Base-by-base conservation (phyloP, 1,140 invertebrate species). In the Solenopsis fugax region DNA sequence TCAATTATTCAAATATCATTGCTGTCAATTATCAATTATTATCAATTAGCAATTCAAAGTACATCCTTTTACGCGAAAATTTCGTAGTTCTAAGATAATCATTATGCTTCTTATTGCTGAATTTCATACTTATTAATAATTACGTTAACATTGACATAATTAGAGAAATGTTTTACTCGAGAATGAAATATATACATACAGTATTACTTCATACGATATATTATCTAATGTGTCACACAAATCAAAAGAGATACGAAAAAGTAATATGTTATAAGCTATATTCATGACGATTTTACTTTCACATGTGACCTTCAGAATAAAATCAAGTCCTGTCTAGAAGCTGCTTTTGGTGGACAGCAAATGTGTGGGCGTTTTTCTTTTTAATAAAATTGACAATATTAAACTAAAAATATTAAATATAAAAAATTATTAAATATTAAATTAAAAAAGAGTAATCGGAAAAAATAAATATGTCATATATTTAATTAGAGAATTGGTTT, bases 251-350 rank as follows among this genome's bases (percentile, higher is more conserved):
- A 81, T 56, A 29, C 9, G 2, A 52, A 71, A 69, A 21, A 50
- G 24, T 37, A 60, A 48, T 16, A n/a, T 7, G 0, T 41, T 1
- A 52, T 72, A 82, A 84, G 18, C 29, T 60, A 62, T 60, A 62
- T 18, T 75, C 9, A n/a, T 21, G 13, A 45, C 13, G 21, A 58
- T 34, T 72, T 58, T 34, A 73, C 80, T 84, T 84, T 84, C 67
- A 84, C 69, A 73, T 48, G 2, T 84, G 80, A 24, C 80, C 80
- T 84, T 84, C 69, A 12, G 29, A 24, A 81, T 71, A 45, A 81
- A 29, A 84, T 84, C 9, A 75, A 75, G 13, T 73, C 41, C 24
- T 37, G 24, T 60, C 45, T 34, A 50, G 69, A 58, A 73, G 41
- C 9, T 21, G 9, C 4, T 73, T 84, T 75, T 62, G 9, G 29